Base-by-base conservation (phyloP, 2,113 vertebrate species). In the Salminus brasiliensis region DNA sequence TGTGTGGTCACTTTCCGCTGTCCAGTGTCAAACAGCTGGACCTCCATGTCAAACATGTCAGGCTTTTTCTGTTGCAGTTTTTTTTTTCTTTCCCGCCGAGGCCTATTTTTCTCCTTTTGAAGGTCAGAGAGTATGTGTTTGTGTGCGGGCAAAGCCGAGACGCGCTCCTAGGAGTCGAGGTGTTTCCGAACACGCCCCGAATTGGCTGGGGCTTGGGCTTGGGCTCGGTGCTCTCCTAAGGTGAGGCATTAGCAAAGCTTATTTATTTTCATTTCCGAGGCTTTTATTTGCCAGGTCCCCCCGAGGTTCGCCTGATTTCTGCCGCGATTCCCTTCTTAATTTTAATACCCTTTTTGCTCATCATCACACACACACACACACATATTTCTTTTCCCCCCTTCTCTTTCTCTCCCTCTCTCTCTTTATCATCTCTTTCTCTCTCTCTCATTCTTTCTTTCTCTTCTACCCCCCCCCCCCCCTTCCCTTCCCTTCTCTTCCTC, bases 291-390 rank as follows among this genome's bases (percentile, higher is more conserved):
- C 94, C 93, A 89, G 87, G 92, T 89, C 96, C 95, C 95, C 95
- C 94, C 93, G 95, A 96, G 96, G 95, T 95, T 95, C 94, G 94
- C 94, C 95, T 95, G 95, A 98, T 98, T 97, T 95, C 96, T 94
- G 95, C 95, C 93, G 96, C 95, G 96, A 96, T 97, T 96, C 95
- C 94, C 95, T 95, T 95, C 95, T 97, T 98, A 95, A 96, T 97
- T 97, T 97, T 98, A 98, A 98, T 96, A 96, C 95, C 94, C 94
- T 94, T 97, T 97, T 97, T 96, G 95, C 95, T 97, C 95, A 96
- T 97, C 96, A n/a, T n/a, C n/a, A n/a, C n/a, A n/a, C n/a, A n/a
- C n/a, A n/a, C n/a, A 96, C 94, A 96, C 95, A 96, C 95, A 97
- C 95, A 97, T 94, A 95, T 95, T 93, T 93, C 92, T 95, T 94